A percentile compares a stretch with the other conserved stretches of the same genome.
Conservation (phyloP, 53 echinoderm and acorn worm genomes). For the Astropecten irregularis region DNA sequence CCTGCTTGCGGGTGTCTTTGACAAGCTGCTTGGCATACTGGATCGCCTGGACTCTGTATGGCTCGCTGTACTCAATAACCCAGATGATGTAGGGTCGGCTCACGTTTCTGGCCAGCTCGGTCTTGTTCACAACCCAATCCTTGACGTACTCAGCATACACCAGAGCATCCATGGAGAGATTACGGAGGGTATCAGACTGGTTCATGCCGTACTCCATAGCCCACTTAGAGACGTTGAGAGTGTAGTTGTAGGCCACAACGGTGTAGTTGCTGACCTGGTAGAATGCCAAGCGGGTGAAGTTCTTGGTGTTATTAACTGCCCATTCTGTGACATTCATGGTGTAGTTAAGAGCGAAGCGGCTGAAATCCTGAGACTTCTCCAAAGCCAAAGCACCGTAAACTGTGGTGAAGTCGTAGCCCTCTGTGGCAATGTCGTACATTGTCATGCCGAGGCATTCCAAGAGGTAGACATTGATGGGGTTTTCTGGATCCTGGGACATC, state of each 20-base stretch:
- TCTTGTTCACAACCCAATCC: conserved; percentile 28
- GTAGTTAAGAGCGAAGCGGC: conserved; percentile 54
- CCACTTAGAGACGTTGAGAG: conserved; percentile 36
- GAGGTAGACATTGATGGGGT: conserved; percentile 26
- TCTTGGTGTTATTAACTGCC: conserved; percentile 64
- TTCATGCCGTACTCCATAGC: conserved; percentile 45
- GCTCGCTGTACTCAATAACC: conserved; percentile 43
- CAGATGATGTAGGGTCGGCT: conserved; percentile 31
- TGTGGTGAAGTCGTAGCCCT: background rate
- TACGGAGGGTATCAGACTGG: conserved; percentile 14
- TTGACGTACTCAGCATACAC: conserved; percentile 19
- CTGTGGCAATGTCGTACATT: conserved; percentile 20
- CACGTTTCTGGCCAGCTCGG: conserved; percentile 13
- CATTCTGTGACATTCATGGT: conserved; percentile 37
- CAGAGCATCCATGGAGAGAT: background rate
- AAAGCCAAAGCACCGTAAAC: conserved; percentile 47
- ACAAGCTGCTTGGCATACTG: conserved; percentile 20
- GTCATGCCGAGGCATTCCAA: conserved; percentile 32
- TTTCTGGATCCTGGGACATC: conserved; percentile 24
- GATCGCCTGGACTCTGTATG: conserved; percentile 29
- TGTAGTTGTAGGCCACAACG: conserved; percentile 12
- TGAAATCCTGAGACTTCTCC: conserved; percentile 67
- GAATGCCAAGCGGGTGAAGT: conserved; percentile 28
- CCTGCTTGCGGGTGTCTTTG: conserved; percentile 2
- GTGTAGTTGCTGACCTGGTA: conserved; percentile 31